These are phyloP conservation scores for Ceratina calcarata DNA, from an alignment of 1,140 invertebrate species.

Conservation along the genomic window DNA sequence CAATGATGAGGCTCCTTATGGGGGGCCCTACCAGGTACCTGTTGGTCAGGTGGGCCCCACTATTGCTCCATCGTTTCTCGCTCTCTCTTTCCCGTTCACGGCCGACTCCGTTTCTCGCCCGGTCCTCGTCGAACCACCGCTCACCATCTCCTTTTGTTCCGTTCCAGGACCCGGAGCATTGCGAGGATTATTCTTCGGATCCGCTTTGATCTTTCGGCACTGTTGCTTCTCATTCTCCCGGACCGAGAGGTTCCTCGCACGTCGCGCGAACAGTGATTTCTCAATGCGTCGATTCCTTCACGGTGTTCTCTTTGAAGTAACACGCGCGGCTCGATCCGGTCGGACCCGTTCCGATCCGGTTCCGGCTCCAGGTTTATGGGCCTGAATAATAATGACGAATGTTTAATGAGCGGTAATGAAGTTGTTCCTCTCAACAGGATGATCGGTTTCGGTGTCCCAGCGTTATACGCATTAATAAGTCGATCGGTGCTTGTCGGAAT, in stretches of 20 bases:
- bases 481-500: too few species aligned
- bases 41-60: constrained; percentile 73
- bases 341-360: too few species aligned
- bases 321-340: neutral
- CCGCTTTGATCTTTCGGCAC: constrained; percentile 71
- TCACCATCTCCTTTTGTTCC: constrained; percentile 45
- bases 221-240: constrained; percentile 53
- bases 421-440: constrained; percentile 9
- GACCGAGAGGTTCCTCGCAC: constrained; percentile 11
- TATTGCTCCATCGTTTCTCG: constrained; percentile 50
- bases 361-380: neutral
- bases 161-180: constrained; percentile 24
- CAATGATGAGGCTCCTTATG: constrained; percentile 72
- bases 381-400: constrained; percentile 3
- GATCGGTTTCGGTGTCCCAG: neutral
- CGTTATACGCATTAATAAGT: too few species aligned
- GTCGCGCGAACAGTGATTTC: constrained; percentile 34
- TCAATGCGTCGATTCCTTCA: constrained; percentile 9
- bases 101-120: constrained; percentile 21
- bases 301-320: constrained; percentile 10
- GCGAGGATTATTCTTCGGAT: constrained; percentile 60
- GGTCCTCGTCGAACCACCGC: constrained; percentile 40
- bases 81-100: neutral
- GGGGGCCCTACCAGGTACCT: constrained; percentile 70
- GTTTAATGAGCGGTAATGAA: constrained; percentile 34